Base-by-base conservation (phyloP, 2,888 invertebrate species). In the Acronicta aceris region DNA sequence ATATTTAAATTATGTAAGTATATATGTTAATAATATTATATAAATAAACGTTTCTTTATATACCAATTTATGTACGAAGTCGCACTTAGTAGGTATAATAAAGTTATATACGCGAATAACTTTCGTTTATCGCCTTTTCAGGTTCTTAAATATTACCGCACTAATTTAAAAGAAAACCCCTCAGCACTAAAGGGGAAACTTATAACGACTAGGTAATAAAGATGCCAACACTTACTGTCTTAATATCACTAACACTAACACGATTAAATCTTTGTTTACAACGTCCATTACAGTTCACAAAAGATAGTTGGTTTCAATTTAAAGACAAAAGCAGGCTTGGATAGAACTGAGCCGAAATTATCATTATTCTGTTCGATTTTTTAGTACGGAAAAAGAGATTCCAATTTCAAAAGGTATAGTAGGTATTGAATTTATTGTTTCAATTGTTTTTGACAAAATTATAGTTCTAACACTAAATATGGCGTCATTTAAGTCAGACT, bases 151-250 rank as follows among this genome's bases (percentile, higher is more conserved):
- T 71, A 81, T 74, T 65, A 63, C 55, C 38, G 43, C 53, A 63
- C 61, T 74, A 77, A 76, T 81, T 80, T 64, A 74, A 76, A 78
- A 76, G 70, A 71, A 75, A 76, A 65, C 59, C 67, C 64, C 53
- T 69, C 55, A 17, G 61, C 65, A 67, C 69, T 77, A 77, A 71
- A 74, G 59, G 59, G 63, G 71, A 71, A 77, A 82, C 79, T 81
- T 81, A 74, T 73, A 78, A 74, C 63, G 65, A 68, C 54, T 55
- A 10, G 33, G 71, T 71, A 67, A 79, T 83, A 83, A 81, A 81
- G 66, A 76, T 78, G 51, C 33, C 61, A 40, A 55, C 50, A 57
- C 43, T 16, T 54, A 54, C 55, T 30, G 6, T 42, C 7, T 46
- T 56, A 53, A 15, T 33, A 48, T 40, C 13, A 54, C 30, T 1